These are phyloP conservation scores for Tapirus indicus DNA, from an alignment of 2,797 vertebrate genomes.

Conservation along the genomic window DNA sequence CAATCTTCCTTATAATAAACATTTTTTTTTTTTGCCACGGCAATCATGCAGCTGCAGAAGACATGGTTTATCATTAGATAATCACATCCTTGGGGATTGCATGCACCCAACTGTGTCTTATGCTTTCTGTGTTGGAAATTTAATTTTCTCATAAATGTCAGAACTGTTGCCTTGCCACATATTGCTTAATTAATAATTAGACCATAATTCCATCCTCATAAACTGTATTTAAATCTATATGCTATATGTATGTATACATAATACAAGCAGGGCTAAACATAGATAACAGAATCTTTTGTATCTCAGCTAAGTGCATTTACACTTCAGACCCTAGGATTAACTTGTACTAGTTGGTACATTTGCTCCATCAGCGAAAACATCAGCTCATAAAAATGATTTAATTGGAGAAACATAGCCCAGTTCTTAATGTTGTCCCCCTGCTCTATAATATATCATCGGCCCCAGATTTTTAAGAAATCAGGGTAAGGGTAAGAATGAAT, in stretches of 20 bases:
- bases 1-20: conserved; percentile 83
- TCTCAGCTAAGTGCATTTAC: conserved; percentile 63
- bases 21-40: conserved; percentile 79
- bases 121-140: conserved; percentile 84
- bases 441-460: not conserved
- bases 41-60: conserved; percentile 86
- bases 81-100: conserved; percentile 87
- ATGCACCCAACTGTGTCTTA: conserved; percentile 85
- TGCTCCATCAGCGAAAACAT: conserved; percentile 53
- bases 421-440: not conserved
- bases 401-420: conserved; percentile 13
- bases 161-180: conserved; percentile 76
- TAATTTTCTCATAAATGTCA: conserved; percentile 85
- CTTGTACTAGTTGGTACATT: conserved; percentile 61
- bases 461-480: conserved; percentile 40
- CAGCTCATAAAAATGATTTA: conserved; percentile 63
- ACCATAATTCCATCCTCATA: conserved; percentile 71
- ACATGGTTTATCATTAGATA: conserved; percentile 89
- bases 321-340: conserved; percentile 65
- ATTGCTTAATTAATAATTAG: conserved; percentile 86
- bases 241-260: conserved; percentile 50
- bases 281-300: conserved; percentile 56
- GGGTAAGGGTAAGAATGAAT: conserved; percentile 3
- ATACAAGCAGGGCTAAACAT: conserved; percentile 48
- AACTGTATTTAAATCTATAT: conserved; percentile 78